These are phyloP conservation scores for Cricetomys ansorgei DNA, from an alignment of 2,113 vertebrate genomes.

Conservation along the genomic window DNA sequence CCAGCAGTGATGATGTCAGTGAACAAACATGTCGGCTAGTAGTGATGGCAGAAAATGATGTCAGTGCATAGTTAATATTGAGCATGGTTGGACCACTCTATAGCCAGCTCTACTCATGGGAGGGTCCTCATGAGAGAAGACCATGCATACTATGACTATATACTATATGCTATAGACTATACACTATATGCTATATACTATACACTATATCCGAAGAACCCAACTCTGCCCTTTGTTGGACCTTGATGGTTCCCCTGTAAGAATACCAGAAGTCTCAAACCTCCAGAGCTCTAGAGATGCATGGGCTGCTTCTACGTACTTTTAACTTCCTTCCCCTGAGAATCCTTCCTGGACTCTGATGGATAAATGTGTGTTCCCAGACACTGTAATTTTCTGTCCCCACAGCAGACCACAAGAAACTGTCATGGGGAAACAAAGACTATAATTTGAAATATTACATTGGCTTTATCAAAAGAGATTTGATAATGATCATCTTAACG, in stretches of 20 bases:
- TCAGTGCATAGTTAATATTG: not conserved
- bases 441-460: not conserved
- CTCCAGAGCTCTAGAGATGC: not conserved
- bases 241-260: not conserved
- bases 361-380: not conserved
- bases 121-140: not conserved
- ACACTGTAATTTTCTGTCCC: too few species aligned
- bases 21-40: not conserved
- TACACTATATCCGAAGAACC: too few species aligned
- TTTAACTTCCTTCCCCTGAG: rapidly evolving
- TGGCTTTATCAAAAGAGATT: not conserved
- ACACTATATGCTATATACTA: too few species aligned
- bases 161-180: too few species aligned
- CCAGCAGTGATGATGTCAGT: not conserved
- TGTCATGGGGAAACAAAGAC: too few species aligned
- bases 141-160: not conserved
- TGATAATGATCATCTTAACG: not conserved
- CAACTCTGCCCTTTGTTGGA: not conserved
- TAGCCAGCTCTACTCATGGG: not conserved
- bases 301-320: rapidly evolving
- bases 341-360: not conserved
- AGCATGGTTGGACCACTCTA: not conserved
- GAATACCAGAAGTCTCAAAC: not conserved
- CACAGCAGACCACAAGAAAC: not conserved
- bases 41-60: not conserved